Base-by-base conservation (phyloP, 2,888 invertebrate genomes). In the Capitulum mitella region DNA sequence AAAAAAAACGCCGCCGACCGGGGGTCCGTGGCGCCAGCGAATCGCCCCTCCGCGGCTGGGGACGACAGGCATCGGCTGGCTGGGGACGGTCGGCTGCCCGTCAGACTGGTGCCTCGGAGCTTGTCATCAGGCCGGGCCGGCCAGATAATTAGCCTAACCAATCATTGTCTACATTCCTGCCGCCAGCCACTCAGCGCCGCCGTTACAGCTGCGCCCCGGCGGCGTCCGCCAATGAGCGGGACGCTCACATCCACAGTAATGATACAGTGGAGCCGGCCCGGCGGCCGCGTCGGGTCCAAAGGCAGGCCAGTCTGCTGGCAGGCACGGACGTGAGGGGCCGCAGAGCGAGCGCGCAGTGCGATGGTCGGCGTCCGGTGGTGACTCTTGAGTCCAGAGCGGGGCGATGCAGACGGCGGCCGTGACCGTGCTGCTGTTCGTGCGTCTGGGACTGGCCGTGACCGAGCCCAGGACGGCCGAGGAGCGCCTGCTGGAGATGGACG, bases 81-180 rank as follows among this genome's bases (percentile, higher is more conserved):
- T 40, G 70, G 70, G 70, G 70, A 70, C 70, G 70, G 40, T 2
- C 70, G 37, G 40, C 70, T 26, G 70, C 70, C 40, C 37, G 70
- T 37, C 70, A 70, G 70, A 16, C 64, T 64, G 64, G 64, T 64
- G 64, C 70, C 70, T 70, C 70, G 40, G 37, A 70, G 70, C 37
- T 70, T 70, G 70, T 70, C 64, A 70, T 70, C 37, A 40, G 70
- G 22, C 70, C 26, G 58, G 40, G 19, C 70, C 70, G 37, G 40
- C 70, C 70, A 70, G 70, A 70, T 70, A 70, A 70, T 70, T 70
- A 70, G 70, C 70, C 70, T 70, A 70, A 70, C 70, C 70, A 70
- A 70, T 70, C 70, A 70, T 70, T 70, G 70, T 70, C 70, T 70
- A 37, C 37, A 70, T 70, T 37, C 70, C 40, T 70, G 10, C 37